Evolutionary conservation across 2,888 invertebrate genomes (phyloP).

Genomic region (Tinea semifulvella): DNA sequence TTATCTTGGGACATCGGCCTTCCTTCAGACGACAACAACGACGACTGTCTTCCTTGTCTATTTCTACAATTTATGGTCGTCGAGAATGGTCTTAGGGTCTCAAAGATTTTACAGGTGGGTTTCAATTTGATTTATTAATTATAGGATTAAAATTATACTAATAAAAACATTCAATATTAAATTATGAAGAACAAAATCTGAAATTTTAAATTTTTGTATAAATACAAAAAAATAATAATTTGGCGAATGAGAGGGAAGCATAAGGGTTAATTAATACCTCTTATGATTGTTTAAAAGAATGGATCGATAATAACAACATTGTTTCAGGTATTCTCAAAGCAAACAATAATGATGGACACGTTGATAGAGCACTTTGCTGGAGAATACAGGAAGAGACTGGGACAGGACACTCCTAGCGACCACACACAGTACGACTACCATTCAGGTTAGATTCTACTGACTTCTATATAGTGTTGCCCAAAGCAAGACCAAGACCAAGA

Average conservation of each 20-base stretch:
- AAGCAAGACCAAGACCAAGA: too few relatives aligned
- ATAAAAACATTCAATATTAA: too few relatives aligned
- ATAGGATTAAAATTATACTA: too few relatives aligned
- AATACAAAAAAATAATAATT: too few relatives aligned
- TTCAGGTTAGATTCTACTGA: constrained; percentile 42
- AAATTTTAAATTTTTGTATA: too few relatives aligned
- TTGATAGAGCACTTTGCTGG: constrained; percentile 85
- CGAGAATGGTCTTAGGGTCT: constrained; percentile 79
- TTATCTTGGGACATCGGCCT: constrained; percentile 93
- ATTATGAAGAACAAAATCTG: too few relatives aligned
- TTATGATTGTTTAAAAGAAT: too few relatives aligned
- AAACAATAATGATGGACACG: constrained; percentile 88
- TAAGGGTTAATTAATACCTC: too few relatives aligned
- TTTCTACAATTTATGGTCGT: constrained; percentile 89
- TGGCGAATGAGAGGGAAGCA: too few relatives aligned
- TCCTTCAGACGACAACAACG: constrained; percentile 81
- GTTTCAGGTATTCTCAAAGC: constrained; percentile 71
- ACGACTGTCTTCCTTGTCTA: constrained; percentile 90
- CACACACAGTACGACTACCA: constrained; percentile 57
- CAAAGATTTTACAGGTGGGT: constrained; percentile 80
- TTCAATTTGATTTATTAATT: too few relatives aligned
- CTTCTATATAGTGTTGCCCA: too few relatives aligned
- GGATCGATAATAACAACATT: too few relatives aligned
- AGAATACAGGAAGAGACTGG: constrained; percentile 72
- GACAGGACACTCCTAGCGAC: constrained; percentile 59